phyloP scores from a whole-genome alignment of 2,888 invertebrate species.

The Lithosia quadra region DNA sequence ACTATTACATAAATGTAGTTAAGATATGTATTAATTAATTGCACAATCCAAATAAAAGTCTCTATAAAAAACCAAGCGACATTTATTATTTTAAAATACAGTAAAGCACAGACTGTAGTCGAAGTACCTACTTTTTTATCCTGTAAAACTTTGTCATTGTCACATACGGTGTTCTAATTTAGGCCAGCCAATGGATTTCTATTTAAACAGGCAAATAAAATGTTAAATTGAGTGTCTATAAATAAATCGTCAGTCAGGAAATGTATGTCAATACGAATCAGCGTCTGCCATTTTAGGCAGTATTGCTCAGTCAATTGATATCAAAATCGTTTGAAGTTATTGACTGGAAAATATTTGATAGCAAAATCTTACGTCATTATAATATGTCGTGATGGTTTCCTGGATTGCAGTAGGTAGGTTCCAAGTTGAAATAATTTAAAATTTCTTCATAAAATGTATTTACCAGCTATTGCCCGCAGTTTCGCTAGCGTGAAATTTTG shows the following conservation, averaged over 20 bases:
- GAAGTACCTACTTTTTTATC: no score
- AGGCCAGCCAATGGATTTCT: not conserved
- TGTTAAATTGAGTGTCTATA: not conserved
- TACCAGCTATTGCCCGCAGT: no score
- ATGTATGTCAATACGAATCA: slow-evolving; percentile 18
- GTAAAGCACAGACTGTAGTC: no score
- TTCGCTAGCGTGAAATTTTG: no score
- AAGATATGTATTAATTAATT: not conserved
- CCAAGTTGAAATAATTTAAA: no score
- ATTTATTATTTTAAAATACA: no score
- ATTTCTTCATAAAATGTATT: no score
- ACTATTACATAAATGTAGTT: not conserved
- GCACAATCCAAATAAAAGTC: not conserved
- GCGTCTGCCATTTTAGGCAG: slow-evolving; percentile 4
- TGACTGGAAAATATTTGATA: slow-evolving; percentile 7
- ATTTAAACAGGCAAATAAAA: not conserved
- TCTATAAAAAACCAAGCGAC: no score
- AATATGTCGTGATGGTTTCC: slow-evolving; percentile 35
- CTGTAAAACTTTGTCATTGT: not conserved
- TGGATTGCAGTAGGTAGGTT: no score
- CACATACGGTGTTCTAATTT: not conserved
- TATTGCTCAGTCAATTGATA: slow-evolving; percentile 12
- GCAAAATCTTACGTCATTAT: slow-evolving; percentile 31
- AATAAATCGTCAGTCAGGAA: slow-evolving; percentile 22
- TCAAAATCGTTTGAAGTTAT: slow-evolving; percentile 24